phyloP scores from a whole-genome alignment of 2,797 vertebrate genomes.

The Nannoperca australis region DNA sequence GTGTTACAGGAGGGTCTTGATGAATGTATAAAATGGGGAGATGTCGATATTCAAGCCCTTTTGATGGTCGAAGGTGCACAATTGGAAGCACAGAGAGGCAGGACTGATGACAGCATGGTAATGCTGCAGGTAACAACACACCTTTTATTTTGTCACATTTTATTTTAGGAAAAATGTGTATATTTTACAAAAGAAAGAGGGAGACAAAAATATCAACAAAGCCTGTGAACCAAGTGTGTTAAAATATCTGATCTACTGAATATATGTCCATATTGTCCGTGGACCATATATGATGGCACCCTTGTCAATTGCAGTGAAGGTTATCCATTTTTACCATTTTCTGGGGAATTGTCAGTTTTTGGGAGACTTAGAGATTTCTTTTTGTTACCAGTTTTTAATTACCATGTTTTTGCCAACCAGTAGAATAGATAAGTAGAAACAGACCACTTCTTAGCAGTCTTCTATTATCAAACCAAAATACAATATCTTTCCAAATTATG shows the following conservation, averaged over 20 bases:
- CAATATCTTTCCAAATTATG: too few relatives aligned
- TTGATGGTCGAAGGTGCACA: slow-evolving; percentile 88
- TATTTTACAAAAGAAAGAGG: background rate
- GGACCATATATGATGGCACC: background rate
- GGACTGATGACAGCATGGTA: slow-evolving; percentile 46
- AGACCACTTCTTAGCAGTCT: too few relatives aligned
- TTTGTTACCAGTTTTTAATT: too few relatives aligned
- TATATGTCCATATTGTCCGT: background rate
- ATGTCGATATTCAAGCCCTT: slow-evolving; percentile 87
- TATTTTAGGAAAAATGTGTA: background rate
- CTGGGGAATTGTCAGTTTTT: background rate
- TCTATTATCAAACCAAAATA: too few relatives aligned
- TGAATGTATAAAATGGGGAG: slow-evolving; percentile 88
- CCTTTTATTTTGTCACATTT: background rate
- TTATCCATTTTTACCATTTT: background rate
- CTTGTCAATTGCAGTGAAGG: background rate
- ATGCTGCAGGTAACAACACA: slow-evolving; percentile 73
- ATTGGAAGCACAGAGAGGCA: slow-evolving; percentile 81
- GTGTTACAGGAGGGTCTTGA: slow-evolving; percentile 86
- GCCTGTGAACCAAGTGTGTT: background rate
- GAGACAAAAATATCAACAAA: background rate
- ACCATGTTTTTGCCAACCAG: too few relatives aligned
- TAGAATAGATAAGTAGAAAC: too few relatives aligned
- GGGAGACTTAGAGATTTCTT: too few relatives aligned
- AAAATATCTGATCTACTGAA: background rate